A percentile compares a stretch with the other conserved stretches of the same genome.
Conservation (phyloP, 2,888 invertebrate species). For the Protonemura montana region DNA sequence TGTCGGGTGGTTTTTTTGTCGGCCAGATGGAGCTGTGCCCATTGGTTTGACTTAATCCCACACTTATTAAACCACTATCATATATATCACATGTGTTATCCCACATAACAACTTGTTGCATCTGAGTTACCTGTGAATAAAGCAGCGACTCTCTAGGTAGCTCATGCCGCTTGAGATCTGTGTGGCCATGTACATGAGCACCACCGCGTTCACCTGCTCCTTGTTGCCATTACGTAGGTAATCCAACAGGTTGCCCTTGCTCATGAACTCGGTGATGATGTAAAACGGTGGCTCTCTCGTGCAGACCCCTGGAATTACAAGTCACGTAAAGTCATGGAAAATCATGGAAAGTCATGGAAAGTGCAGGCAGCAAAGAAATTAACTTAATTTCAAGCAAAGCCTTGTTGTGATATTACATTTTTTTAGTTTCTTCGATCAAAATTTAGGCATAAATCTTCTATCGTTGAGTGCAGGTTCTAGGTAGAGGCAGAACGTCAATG, state of each 20-base stretch:
- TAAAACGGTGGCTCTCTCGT: slow-evolving; percentile 99
- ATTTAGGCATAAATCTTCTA: no score
- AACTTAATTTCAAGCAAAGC: no score
- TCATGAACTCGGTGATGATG: slow-evolving; percentile 99
- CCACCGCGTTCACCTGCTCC: slow-evolving; percentile 90
- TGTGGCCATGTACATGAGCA: slow-evolving; percentile 99
- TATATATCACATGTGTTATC: no score
- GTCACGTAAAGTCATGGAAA: neutral
- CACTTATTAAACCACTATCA: no score
- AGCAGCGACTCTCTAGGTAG: slow-evolving; percentile 93
- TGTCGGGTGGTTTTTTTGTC: no score
- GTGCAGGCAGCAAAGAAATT: neutral
- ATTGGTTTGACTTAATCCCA: no score
- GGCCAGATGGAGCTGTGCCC: no score
- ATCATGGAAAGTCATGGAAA: neutral
- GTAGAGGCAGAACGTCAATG: no score
- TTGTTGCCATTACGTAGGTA: slow-evolving; percentile 88
- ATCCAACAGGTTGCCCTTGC: slow-evolving; percentile 96
- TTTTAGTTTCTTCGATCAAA: no score
- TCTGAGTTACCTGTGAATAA: slow-evolving; percentile 93
- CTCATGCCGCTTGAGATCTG: slow-evolving; percentile 99
- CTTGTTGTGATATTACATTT: no score
- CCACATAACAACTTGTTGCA: no score
- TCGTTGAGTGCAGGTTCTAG: no score
- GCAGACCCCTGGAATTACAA: slow-evolving; percentile 75